phyloP scores from a whole-genome alignment of 1,140 invertebrate genomes.

The Drosophila arawakana region DNA sequence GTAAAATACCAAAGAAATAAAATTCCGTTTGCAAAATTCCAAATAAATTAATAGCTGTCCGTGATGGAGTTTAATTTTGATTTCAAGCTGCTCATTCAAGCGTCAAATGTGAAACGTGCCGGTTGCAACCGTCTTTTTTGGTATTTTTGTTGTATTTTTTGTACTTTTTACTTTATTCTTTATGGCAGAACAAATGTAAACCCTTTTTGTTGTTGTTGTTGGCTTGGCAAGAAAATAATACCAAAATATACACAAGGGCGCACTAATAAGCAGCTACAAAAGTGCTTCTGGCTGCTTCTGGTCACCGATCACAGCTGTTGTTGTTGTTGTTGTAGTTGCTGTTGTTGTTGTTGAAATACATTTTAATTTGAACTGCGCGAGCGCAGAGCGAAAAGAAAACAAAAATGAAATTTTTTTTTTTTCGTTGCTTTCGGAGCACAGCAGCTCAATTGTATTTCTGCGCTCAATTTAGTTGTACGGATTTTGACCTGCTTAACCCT shows the following conservation, averaged over 20 bases:
- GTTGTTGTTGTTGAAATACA: slow-evolving; percentile 61
- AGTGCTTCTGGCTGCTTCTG: slow-evolving; percentile 83
- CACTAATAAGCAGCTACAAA: slow-evolving; percentile 79
- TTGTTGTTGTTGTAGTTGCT: slow-evolving; percentile 30
- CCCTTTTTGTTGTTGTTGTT: slow-evolving; percentile 7
- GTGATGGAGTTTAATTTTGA: slow-evolving; percentile 37
- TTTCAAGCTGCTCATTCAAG: slow-evolving; percentile 45
- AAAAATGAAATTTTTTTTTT: slow-evolving; percentile 62
- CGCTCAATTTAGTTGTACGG: slow-evolving; percentile 83
- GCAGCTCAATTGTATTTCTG: slow-evolving; percentile 74
- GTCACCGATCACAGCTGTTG: slow-evolving; percentile 60
- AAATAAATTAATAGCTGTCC: slow-evolving; percentile 73
- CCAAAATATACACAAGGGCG: slow-evolving; percentile 56
- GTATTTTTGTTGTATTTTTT: not conserved
- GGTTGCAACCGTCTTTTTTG: slow-evolving; percentile 38
- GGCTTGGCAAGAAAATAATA: slow-evolving; percentile 28
- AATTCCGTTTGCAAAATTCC: not conserved
- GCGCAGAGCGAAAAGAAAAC: slow-evolving; percentile 27
- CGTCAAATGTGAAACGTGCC: slow-evolving; percentile 78
- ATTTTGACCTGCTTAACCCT: slow-evolving; percentile 83
- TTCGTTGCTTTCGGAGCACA: slow-evolving; percentile 11
- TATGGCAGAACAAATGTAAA: slow-evolving; percentile 16
- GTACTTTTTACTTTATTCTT: too few species aligned
- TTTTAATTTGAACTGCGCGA: slow-evolving; percentile 67
- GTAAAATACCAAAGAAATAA: not conserved